phyloP scores from a whole-genome alignment of 2,113 vertebrate genomes.

The Nannospalax galili region DNA sequence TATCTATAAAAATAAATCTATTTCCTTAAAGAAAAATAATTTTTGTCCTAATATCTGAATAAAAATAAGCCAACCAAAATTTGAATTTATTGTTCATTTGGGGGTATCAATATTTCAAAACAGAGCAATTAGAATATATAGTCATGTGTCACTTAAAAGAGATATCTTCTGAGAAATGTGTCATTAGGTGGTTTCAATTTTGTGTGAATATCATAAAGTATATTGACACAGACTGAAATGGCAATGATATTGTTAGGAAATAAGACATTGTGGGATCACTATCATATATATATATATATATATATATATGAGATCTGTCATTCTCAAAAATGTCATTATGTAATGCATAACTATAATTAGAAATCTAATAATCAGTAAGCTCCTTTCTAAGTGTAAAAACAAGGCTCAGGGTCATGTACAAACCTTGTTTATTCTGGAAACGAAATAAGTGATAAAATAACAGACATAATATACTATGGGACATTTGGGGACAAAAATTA shows the following conservation, averaged over 20 bases:
- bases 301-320: too few species aligned
- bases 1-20: background rate
- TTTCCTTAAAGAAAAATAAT: background rate
- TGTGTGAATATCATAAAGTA: background rate
- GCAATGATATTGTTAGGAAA: background rate
- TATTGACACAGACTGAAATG: background rate
- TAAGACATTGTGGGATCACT: background rate
- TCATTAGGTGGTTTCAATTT: background rate
- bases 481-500: too few species aligned
- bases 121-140: background rate
- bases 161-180: background rate
- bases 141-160: background rate
- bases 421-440: background rate
- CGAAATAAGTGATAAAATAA: too few species aligned
- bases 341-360: background rate
- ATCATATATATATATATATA: background rate
- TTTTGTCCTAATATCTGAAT: background rate
- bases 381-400: background rate
- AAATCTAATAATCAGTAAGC: background rate
- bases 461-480: too few species aligned
- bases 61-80: background rate
- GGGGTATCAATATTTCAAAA: background rate
- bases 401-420: slow-evolving; percentile 4
- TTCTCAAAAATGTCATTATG: background rate
- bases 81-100: slow-evolving; percentile 40